phyloP scores from a whole-genome alignment of 2,113 vertebrate genomes.

The Pteropus alecto region DNA sequence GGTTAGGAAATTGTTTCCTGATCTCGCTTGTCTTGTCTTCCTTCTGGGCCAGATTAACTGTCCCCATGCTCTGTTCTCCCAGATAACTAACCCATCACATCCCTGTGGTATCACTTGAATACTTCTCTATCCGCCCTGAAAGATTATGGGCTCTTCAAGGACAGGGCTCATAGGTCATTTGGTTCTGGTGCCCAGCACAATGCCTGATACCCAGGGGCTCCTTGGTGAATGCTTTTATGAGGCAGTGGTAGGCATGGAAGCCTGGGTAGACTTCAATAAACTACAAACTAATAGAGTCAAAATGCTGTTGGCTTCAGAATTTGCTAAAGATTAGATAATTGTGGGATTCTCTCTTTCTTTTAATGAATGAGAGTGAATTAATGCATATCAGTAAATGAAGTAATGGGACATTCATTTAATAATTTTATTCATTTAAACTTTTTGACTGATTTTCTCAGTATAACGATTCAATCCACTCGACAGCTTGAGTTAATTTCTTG shows the following conservation, averaged over 20 bases:
- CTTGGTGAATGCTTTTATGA: background rate
- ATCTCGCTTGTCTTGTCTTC: background rate
- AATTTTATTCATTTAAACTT: background rate
- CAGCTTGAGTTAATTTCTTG: background rate
- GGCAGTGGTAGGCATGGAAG: background rate
- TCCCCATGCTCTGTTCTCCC: background rate
- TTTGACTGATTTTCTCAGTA: background rate
- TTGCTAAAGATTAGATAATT: background rate
- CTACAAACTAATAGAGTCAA: background rate
- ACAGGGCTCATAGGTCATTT: background rate
- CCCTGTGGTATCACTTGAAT: background rate
- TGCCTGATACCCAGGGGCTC: background rate
- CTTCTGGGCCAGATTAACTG: background rate
- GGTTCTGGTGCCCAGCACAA: background rate
- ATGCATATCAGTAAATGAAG: background rate
- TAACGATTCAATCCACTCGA: background rate
- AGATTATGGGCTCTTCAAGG: background rate
- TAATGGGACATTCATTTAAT: background rate
- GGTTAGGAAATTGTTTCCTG: background rate
- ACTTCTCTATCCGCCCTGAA: background rate
- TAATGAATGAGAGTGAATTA: background rate
- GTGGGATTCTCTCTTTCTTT: background rate
- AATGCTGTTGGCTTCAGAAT: background rate
- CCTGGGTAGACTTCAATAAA: background rate
- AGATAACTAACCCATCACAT: background rate